A percentile compares a stretch with the other conserved stretches of the same genome.
Evolutionary conservation across 2,113 vertebrate genomes (phyloP).

Genomic region (Microtus ochrogaster): DNA sequence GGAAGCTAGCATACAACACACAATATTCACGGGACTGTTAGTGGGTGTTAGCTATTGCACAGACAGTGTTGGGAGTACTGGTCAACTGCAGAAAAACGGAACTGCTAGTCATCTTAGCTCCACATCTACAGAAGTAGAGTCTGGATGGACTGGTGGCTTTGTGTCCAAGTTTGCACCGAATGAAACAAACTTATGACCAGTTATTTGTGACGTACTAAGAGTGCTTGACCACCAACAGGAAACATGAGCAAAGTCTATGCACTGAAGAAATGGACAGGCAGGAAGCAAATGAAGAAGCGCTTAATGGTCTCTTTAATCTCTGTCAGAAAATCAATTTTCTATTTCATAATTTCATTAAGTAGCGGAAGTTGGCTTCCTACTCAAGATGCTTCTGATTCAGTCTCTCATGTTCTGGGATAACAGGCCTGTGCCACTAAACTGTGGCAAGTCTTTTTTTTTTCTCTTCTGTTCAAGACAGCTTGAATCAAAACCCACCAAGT

Average conservation of each 20-base stretch:
- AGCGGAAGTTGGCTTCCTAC: not conserved
- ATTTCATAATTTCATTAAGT: not conserved
- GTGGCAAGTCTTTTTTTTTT: not conserved
- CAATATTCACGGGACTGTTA: not conserved
- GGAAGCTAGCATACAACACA: not conserved
- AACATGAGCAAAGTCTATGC: not conserved
- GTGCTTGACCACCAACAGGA: not conserved
- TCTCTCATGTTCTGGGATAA: not conserved
- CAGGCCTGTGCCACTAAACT: not conserved
- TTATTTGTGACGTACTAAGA: not conserved
- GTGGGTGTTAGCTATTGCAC: not conserved
- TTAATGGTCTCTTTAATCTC: not conserved
- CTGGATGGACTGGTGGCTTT: not conserved
- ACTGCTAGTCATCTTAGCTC: not conserved
- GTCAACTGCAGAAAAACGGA: not conserved
- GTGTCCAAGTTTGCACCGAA: not conserved
- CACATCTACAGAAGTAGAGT: not conserved
- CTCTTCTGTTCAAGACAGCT: not conserved
- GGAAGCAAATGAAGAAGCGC: not conserved
- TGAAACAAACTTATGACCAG: not conserved
- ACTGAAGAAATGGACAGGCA: not conserved
- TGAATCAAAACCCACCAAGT: not conserved
- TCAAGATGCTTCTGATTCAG: not conserved
- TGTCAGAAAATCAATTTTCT: not conserved
- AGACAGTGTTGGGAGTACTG: not conserved